Evolutionary conservation across 2,797 vertebrate genomes (phyloP).

Genomic region (Jordanella pulchra): DNA sequence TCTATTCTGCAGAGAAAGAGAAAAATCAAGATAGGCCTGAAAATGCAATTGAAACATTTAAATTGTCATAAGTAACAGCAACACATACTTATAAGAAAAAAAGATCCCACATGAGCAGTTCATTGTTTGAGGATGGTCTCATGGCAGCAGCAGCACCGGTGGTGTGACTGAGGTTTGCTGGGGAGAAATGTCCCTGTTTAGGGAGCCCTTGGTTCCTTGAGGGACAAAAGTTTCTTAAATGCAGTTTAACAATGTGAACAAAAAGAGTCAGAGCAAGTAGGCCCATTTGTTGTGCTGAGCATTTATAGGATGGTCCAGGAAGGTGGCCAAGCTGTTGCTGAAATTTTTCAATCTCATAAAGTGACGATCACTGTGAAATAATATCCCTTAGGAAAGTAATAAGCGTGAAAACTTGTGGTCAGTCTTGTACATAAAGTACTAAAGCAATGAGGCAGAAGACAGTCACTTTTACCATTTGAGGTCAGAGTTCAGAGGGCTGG

Average conservation of each 20-base stretch:
- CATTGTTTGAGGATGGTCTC: constrained; percentile 46
- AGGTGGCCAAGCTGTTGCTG: constrained; percentile 45
- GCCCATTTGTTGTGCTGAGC: constrained; percentile 25
- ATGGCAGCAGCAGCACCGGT: constrained; percentile 62
- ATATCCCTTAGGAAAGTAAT: constrained; percentile 45
- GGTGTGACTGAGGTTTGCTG: constrained; percentile 62
- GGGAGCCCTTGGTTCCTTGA: constrained; percentile 67
- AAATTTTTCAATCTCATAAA: constrained; percentile 46
- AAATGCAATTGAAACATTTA: constrained; percentile 29
- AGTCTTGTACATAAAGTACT: constrained; percentile 17
- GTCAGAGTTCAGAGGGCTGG: constrained; percentile 4
- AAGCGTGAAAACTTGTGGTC: constrained; percentile 34
- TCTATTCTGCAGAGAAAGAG: constrained; percentile 37
- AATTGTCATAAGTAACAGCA: constrained; percentile 44
- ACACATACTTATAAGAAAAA: constrained; percentile 31
- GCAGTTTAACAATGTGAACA: constrained; percentile 39
- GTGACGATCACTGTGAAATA: constrained; percentile 38
- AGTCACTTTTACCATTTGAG: constrained; percentile 33
- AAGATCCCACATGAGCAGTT: constrained; percentile 44
- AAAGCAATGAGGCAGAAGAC: constrained; percentile 39
- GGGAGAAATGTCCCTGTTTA: constrained; percentile 53
- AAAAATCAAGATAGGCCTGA: constrained; percentile 39
- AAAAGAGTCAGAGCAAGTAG: constrained; percentile 40
- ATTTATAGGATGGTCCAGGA: constrained; percentile 28
- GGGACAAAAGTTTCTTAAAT: constrained; percentile 39